Percentiles rank a stretch among this genome's conserved stretches.
Conservation (phyloP, 2,888 invertebrate species). For the Erebia palarica region DNA sequence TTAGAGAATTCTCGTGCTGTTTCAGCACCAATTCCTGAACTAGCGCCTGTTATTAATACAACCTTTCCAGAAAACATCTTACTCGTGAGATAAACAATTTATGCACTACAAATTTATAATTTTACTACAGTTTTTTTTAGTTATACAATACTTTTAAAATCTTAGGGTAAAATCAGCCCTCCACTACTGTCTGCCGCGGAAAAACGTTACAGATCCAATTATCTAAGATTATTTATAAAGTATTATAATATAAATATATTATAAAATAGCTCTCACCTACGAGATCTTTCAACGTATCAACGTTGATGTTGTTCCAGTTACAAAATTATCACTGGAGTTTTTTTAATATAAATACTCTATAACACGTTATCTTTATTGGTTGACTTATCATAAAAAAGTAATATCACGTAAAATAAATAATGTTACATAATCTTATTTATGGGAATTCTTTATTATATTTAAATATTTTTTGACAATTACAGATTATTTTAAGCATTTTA, state of each 20-base stretch:
- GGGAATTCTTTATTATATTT: too few relatives aligned
- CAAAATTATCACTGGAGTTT: neutral
- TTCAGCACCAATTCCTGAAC: conserved; percentile 86
- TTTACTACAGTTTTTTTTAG: too few relatives aligned
- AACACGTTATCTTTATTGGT: neutral
- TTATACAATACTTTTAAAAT: too few relatives aligned
- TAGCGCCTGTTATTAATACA: conserved; percentile 84
- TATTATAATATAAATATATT: too few relatives aligned
- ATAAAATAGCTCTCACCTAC: too few relatives aligned
- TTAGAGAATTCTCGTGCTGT: conserved; percentile 85
- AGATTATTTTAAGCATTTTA: conserved; percentile 48
- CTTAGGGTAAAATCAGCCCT: too few relatives aligned
- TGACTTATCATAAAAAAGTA: neutral
- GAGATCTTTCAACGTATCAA: too few relatives aligned
- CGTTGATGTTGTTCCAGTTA: neutral
- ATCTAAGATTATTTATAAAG: too few relatives aligned
- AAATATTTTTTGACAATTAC: too few relatives aligned
- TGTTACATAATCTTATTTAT: neutral
- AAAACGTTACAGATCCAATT: too few relatives aligned
- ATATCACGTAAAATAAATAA: neutral
- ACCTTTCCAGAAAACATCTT: conserved; percentile 77
- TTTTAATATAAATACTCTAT: neutral
- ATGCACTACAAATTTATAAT: too few relatives aligned
- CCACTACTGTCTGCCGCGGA: too few relatives aligned
- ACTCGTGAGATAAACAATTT: conserved; percentile 11